Evolutionary conservation across 2,797 vertebrate genomes (phyloP), one percentile per base, ranked within the genome.

Genomic region (Microchirus variegatus): DNA sequence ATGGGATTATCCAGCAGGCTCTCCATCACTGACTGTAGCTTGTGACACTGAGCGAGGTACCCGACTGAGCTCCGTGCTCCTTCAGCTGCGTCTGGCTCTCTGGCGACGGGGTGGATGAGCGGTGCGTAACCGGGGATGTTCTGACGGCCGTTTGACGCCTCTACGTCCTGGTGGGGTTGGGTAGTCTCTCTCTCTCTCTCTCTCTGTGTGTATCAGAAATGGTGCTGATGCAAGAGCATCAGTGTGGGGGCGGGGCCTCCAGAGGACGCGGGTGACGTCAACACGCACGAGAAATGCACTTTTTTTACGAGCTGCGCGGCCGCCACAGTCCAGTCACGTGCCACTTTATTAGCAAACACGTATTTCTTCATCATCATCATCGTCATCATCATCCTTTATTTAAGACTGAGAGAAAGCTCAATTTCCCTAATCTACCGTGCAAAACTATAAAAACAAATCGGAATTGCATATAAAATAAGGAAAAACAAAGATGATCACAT

Each of bases 1-100:
- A 98, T 96, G 55, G 96, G 96, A 82, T 98, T 98, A 90, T 98
- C 96, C 91, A 98, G 92, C 94, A 98, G 94, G 94, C 96, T 98
- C 96, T 97, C 96, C 96, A 97, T 98, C 79, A 93, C 91, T 85
- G 68, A 67, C 31, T 74, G 71, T 52, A n/a, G 66, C 78, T 70
- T 70, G 41, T 42, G 41, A 42, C 31, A 15, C 70, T 46, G 78
- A 73, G 75, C 59, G 82, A 63, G 64, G 53, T 52, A n/a, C 67
- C 67, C 67, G 64, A 67, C 75, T 61, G 1, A 44, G 73, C 14
- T 48, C 53, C 60, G 68, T 77, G 67, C 68, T 57, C 43, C 63
- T 64, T 70, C 72, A 50, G 79, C 74, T 78, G 85, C 13, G 74
- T 82, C 45, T 77, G 74, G 64, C 46, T 75, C 72, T 60, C 50